Evolutionary conservation across 2,113 vertebrate genomes (phyloP).

Genomic region (Rhinichthys klamathensis): DNA sequence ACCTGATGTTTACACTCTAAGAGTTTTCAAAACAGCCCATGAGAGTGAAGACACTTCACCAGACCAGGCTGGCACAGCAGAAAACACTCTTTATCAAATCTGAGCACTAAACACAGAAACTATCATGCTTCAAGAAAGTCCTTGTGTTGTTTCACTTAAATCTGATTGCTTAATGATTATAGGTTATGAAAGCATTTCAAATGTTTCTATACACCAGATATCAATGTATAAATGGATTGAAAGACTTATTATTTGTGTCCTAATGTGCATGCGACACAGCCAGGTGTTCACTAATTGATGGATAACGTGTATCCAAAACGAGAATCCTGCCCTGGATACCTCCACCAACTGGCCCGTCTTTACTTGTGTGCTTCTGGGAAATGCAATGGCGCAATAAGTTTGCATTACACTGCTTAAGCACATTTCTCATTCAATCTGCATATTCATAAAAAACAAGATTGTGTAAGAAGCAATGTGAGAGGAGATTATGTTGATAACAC

Average conservation of each 20-base stretch:
- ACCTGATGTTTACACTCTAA: slow-evolving; percentile 12
- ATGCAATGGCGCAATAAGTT: background rate
- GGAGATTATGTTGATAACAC: background rate
- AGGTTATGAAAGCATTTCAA: background rate
- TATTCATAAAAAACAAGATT: slow-evolving; percentile 25
- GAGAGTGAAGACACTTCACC: background rate
- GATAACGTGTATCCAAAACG: slow-evolving; percentile 2
- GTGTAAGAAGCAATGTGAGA: background rate
- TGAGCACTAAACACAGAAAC: background rate
- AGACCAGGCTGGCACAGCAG: background rate
- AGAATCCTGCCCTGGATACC: slow-evolving; percentile 23
- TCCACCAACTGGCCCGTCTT: slow-evolving; percentile 31
- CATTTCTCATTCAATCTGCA: background rate
- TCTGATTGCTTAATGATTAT: background rate
- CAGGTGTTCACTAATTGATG: slow-evolving; percentile 40
- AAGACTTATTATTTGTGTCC: slow-evolving; percentile 3
- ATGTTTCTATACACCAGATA: background rate
- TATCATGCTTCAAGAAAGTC: background rate
- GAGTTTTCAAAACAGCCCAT: background rate
- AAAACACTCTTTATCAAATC: background rate
- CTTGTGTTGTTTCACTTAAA: background rate
- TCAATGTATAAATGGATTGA: slow-evolving; percentile 9
- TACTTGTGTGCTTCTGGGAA: slow-evolving; percentile 7
- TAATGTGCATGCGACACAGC: background rate
- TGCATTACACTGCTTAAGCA: slow-evolving; percentile 20